phyloP scores from a whole-genome alignment of 2,113 vertebrate genomes.

The Notothenia rossii region DNA sequence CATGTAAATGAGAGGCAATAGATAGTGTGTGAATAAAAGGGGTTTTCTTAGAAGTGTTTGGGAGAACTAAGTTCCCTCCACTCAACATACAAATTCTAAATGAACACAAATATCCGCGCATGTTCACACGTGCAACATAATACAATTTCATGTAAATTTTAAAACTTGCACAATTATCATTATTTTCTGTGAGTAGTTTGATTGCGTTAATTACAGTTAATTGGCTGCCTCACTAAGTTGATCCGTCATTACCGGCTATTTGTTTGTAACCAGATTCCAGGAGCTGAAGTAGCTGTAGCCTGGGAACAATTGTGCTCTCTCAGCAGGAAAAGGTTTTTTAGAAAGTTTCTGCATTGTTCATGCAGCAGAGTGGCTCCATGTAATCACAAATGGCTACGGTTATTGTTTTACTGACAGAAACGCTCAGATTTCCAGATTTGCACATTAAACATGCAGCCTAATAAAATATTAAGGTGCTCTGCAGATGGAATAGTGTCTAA shows the following conservation, averaged over 20 bases:
- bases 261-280: conserved; percentile 69
- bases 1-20: conserved; percentile 59
- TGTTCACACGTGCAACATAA: conserved; percentile 51
- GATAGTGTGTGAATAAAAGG: conserved; percentile 48
- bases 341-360: conserved; percentile 65
- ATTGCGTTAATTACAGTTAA: conserved; percentile 80
- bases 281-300: conserved; percentile 56
- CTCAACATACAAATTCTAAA: conserved; percentile 1
- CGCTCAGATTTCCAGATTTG: conserved; percentile 76
- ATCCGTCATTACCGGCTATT: conserved; percentile 75
- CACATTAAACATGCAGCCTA: conserved; percentile 79
- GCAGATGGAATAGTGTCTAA: conserved; percentile 68
- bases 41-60: conserved; percentile 44
- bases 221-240: conserved; percentile 64
- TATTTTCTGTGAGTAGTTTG: conserved; percentile 71
- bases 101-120: conserved; percentile 21
- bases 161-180: conserved; percentile 63
- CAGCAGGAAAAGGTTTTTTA: conserved; percentile 62
- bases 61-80: conserved; percentile 1
- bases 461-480: conserved; percentile 82
- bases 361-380: conserved; percentile 61
- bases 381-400: conserved; percentile 78
- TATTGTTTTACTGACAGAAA: conserved; percentile 83
- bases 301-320: conserved; percentile 56
- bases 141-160: conserved; percentile 59